Evolutionary conservation across 92 coral and sea anemone species (phyloP).

Genomic region (Epizoanthus illoricatus): DNA sequence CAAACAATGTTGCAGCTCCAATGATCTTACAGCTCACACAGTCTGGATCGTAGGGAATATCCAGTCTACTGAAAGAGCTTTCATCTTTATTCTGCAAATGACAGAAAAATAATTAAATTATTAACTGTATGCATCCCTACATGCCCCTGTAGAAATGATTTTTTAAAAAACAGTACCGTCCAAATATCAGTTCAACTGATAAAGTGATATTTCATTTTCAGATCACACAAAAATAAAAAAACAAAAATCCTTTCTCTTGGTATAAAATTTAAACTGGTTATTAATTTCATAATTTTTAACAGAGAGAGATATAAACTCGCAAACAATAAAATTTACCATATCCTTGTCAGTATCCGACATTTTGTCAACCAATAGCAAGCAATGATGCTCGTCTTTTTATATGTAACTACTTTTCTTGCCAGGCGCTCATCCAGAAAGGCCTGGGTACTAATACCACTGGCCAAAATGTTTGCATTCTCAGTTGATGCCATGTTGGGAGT

Average conservation of each 20-base stretch:
- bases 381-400: too few relatives aligned
- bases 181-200: too few relatives aligned
- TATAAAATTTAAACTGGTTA: too few relatives aligned
- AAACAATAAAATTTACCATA: not conserved
- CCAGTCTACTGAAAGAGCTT: conserved; percentile 56
- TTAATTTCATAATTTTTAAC: not conserved
- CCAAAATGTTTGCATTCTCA: conserved; percentile 11
- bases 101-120: not conserved
- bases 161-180: too few relatives aligned
- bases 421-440: not conserved
- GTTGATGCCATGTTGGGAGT: not conserved
- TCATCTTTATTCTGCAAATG: conserved; percentile 37
- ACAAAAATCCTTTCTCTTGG: too few relatives aligned
- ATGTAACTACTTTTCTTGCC: too few relatives aligned
- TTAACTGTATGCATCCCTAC: too few relatives aligned
- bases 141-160: too few relatives aligned
- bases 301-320: too few relatives aligned
- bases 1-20: conserved; percentile 72
- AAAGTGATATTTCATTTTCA: too few relatives aligned
- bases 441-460: conserved; percentile 28
- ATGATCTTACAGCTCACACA: conserved; percentile 80
- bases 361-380: not conserved
- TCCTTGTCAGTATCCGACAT: conserved; percentile 23
- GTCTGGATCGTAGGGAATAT: conserved; percentile 67
- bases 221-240: too few relatives aligned